Percentiles rank a stretch among this genome's conserved stretches.
Evolutionary conservation across 2,113 vertebrate genomes (phyloP).

Genomic region (Poecile atricapillus): DNA sequence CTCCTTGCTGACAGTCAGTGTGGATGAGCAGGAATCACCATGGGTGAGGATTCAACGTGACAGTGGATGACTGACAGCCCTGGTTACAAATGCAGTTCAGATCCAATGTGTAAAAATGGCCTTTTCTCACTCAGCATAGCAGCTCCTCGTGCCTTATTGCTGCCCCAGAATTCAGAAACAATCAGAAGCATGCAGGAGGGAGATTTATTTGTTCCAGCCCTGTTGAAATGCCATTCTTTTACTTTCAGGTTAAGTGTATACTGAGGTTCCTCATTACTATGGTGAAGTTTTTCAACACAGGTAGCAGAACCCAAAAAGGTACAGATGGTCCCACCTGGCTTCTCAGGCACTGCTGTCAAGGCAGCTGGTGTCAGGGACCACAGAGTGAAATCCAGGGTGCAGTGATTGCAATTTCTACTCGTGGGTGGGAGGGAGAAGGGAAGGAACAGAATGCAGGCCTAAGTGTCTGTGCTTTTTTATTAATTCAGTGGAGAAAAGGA

Average conservation of each 20-base stretch:
- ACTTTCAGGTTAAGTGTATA: neutral
- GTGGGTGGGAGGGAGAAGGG: neutral
- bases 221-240: neutral
- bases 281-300: neutral
- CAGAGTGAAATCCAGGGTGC: neutral
- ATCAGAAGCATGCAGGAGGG: neutral
- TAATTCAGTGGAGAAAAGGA: neutral
- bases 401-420: neutral
- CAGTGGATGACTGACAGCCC: neutral
- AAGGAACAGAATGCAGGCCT: neutral
- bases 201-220: neutral
- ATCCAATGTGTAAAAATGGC: neutral
- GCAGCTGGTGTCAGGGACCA: neutral
- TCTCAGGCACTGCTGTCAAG: neutral
- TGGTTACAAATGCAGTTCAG: neutral
- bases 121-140: neutral
- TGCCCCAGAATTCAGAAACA: neutral
- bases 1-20: neutral
- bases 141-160: neutral
- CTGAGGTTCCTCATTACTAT: neutral
- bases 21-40: neutral
- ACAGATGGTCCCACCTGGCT: neutral
- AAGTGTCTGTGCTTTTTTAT: rapidly evolving
- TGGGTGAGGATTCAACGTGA: neutral
- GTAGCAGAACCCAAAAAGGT: neutral